Evolutionary conservation across 2,888 invertebrate genomes (phyloP).

Genomic region (Galerucella nymphaeae): DNA sequence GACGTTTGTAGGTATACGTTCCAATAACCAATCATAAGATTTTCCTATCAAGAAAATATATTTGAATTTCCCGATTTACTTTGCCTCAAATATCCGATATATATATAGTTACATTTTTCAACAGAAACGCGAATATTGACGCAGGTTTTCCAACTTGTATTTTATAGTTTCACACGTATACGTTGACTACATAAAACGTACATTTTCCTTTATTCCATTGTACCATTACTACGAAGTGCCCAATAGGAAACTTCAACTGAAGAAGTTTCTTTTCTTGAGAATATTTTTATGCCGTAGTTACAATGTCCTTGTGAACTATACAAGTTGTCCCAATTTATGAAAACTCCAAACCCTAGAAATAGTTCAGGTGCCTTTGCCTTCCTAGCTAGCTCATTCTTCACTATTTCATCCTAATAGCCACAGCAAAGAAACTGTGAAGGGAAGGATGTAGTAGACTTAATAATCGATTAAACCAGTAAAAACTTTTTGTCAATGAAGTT

Average conservation of each 20-base stretch:
- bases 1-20: neutral
- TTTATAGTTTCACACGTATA: constrained; percentile 29
- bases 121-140: constrained; percentile 19
- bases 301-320: neutral
- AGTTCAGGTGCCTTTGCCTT: too few species aligned
- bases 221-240: constrained; percentile 14
- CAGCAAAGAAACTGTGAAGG: too few species aligned
- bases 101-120: constrained; percentile 28
- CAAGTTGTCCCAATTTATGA: too few species aligned
- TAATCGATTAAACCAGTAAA: too few species aligned
- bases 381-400: too few species aligned
- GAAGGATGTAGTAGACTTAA: too few species aligned
- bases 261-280: neutral
- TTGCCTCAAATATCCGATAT: constrained; percentile 20
- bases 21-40: constrained; percentile 14
- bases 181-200: constrained; percentile 26
- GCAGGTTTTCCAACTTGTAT: constrained; percentile 22
- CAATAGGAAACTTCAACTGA: neutral
- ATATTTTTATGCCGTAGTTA: neutral
- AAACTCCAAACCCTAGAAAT: too few species aligned
- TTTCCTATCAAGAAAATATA: constrained; percentile 15
- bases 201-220: constrained; percentile 22
- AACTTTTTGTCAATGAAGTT: too few species aligned
- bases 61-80: constrained; percentile 27
- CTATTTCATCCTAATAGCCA: too few species aligned